Evolutionary conservation across 2,797 vertebrate genomes (phyloP), one percentile per base, ranked within the genome.

Genomic region (Coregonus suidteri): DNA sequence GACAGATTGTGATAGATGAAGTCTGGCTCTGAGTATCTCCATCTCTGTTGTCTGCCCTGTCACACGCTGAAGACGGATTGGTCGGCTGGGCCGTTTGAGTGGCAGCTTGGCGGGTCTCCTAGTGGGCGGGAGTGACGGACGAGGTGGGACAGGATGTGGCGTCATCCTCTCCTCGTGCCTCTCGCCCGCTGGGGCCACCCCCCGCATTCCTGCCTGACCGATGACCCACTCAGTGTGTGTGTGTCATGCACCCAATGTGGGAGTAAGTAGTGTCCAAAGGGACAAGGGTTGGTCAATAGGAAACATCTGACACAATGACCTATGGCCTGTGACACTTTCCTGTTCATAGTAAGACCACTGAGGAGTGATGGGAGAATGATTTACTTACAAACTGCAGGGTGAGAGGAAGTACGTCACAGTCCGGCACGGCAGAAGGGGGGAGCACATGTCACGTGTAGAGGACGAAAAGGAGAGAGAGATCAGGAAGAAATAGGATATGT

Each of bases 301-400:
- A 69, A 79, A 25, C 59, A 25, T 64, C 20, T 25, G 59, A 74
- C 79, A 91, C 85, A 91, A 91, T 86, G 82, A 75, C 74, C 76
- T 14, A 72, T 73, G 81, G 75, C 75, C 75, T 73, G 35, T 1
- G 84, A 88, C 88, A 74, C 74, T 78, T 74, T 52, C 75, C 77
- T 64, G 82, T 78, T 82, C 73, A 37, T 53, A 77, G 71, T 84
- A 78, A 77, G 85, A 82, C 82, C 37, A 15, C 79, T 85, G 73
- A 85, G 86, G 91, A 81, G 84, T 86, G 89, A 94, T 88, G 88
- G 79, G 77, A 66, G 66, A 83, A 92, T 87, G 75, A 93, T 94
- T 88, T 94, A 95, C 94, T 95, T 93, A 95, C 94, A 93, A 95
- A 95, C 94, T 95, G 88, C 66, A 81, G 84, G 80, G 84, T 75